Evolutionary conservation across 2,797 vertebrate genomes (phyloP), one percentile per base, ranked within the genome.

Genomic region (Trachurus trachurus): DNA sequence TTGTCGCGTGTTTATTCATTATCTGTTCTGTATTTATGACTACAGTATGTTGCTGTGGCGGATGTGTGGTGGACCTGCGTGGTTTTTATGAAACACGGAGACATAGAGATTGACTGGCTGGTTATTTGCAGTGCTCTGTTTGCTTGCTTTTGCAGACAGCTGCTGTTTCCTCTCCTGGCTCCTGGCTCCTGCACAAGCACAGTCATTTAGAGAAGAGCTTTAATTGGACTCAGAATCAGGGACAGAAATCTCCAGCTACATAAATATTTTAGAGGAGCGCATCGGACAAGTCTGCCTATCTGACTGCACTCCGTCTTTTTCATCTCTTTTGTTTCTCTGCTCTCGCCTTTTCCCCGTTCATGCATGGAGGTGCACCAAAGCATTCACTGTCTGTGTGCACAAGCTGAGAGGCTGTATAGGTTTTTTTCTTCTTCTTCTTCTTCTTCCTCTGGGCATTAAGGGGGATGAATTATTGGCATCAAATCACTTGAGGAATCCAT

Each of bases 221-320:
- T 93, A 92, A 93, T 93, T 93, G 91, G 87, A 84, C 85, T 75
- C 78, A 9, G 70, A 92, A 91, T 93, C 92, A 83, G 86, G 88
- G 83, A 87, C 82, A 87, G 82, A 88, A 89, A 89, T 92, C 91
- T 92, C 83, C 54, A 45, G 87, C 82, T 73, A 22, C 86, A 91
- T 94, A 80, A 91, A 93, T 93, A 92, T 92, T 93, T 93, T 74
- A 94, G 85, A 78, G 78, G 79, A 82, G 84, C 39, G 31, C 81
- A 69, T 88, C 39, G 75, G 82, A 83, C 84, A 77, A 83, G 80
- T 68, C 71, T 74, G 81, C 67, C 85, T 80, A 75, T 87, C 84
- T 77, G 26, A 69, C 74, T 75, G 57, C 71, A 86, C 74, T 76
- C 73, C 81, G 57, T 87, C 63, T 59, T 65, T 83, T 81, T 78